Base-by-base conservation (phyloP, 2,888 invertebrate species). In the Lasioglossum marginatum region DNA sequence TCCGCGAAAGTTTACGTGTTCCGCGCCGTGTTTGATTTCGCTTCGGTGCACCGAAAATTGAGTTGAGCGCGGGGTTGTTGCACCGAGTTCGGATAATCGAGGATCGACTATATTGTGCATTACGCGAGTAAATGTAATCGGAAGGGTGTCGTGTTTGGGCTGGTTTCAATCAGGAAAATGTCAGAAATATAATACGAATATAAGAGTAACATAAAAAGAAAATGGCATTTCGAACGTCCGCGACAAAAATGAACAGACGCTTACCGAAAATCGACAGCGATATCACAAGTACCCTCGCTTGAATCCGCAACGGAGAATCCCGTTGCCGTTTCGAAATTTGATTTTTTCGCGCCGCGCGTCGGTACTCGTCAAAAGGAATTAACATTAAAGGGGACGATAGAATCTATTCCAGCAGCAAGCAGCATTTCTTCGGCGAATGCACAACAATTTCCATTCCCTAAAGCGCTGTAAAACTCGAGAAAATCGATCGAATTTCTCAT, bases 401-500 rank as follows among this genome's bases (percentile, higher is more conserved):
- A 70, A 43, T 31, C 8, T 16, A n/a, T 40, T 31, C 19, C 16
- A 70, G 4, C 40, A 23, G 34, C 14, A 23, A 75, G 34, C 66
- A 66, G 23, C 48, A 75, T 78, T 75, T 57, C n/a, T 27, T 34
- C 71, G 43, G 14, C 31, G 71, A 57, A 48, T 27, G 66, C 16
- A 34, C 45, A 40, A 70, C 75, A 83, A 77, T 66, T 79, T 72
- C 83, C 70, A 83, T 83, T 85, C 66, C 34, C 34, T 37, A 72
- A 76, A 76, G 75, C 72, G 78, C 66, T 79, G 57, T 83, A 83
- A 70, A 85, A 85, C 84, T 40, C 75, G 10, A 45, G 78, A 76
- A 79, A 83, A 83, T 83, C 84, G 83, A 79, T 83, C 79, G 84
- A 85, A 79, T 84, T 83, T 84, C 84, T 84, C 75, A 72, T 27